These are phyloP conservation scores for Myathropa florea DNA, from an alignment of 2,888 invertebrate species.

Conservation along the genomic window DNA sequence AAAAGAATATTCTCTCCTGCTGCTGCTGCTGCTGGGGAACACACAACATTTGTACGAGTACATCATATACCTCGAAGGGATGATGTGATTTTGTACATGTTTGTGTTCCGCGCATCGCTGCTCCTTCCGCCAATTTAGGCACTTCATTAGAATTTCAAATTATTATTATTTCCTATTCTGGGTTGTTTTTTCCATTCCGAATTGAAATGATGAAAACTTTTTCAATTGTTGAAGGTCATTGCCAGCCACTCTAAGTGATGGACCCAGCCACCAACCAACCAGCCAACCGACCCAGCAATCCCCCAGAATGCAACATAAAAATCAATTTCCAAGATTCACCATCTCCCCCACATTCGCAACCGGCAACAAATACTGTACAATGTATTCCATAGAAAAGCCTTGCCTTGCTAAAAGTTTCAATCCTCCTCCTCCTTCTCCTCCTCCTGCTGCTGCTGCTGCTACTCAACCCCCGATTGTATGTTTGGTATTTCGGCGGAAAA, in stretches of 20 bases:
- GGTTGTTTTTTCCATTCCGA: not conserved
- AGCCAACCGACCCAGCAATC: not conserved
- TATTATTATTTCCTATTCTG: slow-evolving; percentile 20
- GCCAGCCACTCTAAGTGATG: not conserved
- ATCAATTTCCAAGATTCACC: slow-evolving; percentile 23
- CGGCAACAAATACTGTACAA: not conserved
- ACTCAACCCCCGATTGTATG: not conserved
- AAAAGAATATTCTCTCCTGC: not conserved
- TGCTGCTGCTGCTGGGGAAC: not conserved
- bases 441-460: not conserved
- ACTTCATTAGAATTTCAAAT: slow-evolving; percentile 69
- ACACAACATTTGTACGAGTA: not conserved
- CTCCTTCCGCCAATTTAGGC: slow-evolving; percentile 49
- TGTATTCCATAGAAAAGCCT: not conserved
- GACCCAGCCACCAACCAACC: not conserved
- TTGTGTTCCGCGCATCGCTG: not conserved
- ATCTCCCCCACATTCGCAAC: not conserved
- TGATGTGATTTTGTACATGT: slow-evolving; percentile 7
- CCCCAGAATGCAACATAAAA: slow-evolving; percentile 18
- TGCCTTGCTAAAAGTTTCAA: not conserved
- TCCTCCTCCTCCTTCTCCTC: not conserved
- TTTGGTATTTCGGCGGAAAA: not conserved
- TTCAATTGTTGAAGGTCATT: slow-evolving; percentile 48
- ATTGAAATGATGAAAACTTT: slow-evolving; percentile 46
- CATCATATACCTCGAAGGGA: slow-evolving; percentile 8